Evolutionary conservation across 2,888 invertebrate genomes (phyloP).

Genomic region (Argynnis bischoffii): DNA sequence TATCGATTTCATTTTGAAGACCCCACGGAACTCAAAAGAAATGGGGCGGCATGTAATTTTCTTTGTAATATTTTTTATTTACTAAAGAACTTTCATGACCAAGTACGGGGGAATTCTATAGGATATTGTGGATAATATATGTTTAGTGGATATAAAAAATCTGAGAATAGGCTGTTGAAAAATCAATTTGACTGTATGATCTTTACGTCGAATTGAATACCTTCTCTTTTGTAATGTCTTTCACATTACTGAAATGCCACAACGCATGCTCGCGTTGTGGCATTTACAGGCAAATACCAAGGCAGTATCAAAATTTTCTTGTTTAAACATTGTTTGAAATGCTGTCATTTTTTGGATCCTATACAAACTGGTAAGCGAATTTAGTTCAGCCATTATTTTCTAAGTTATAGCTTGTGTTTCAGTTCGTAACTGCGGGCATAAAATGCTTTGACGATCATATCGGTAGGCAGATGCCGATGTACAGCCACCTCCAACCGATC

Average conservation of each 20-base stretch:
- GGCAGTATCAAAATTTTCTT: too few relatives aligned
- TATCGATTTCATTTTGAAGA: slow-evolving; percentile 24
- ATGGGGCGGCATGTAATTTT: slow-evolving; percentile 19
- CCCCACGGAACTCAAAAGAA: slow-evolving; percentile 24
- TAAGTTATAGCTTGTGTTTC: too few relatives aligned
- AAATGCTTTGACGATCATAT: slow-evolving; percentile 13
- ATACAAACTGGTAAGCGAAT: background rate
- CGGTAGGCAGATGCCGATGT: slow-evolving; percentile 20
- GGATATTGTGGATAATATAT: background rate
- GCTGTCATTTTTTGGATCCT: too few relatives aligned
- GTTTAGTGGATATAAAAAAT: background rate
- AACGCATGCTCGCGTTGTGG: too few relatives aligned
- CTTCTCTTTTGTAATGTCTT: too few relatives aligned
- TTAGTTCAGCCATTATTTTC: too few relatives aligned
- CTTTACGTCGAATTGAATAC: too few relatives aligned
- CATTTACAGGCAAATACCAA: too few relatives aligned
- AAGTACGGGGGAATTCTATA: slow-evolving; percentile 8
- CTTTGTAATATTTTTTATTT: slow-evolving; percentile 22
- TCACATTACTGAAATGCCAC: too few relatives aligned
- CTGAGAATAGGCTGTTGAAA: too few relatives aligned
- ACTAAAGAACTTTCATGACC: slow-evolving; percentile 11
- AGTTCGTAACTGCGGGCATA: background rate
- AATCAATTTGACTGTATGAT: too few relatives aligned
- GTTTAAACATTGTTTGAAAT: too few relatives aligned
- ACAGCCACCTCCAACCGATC: slow-evolving; percentile 21